Conservation (phyloP, 2,113 vertebrate genomes). For the Microtus richardsoni region DNA sequence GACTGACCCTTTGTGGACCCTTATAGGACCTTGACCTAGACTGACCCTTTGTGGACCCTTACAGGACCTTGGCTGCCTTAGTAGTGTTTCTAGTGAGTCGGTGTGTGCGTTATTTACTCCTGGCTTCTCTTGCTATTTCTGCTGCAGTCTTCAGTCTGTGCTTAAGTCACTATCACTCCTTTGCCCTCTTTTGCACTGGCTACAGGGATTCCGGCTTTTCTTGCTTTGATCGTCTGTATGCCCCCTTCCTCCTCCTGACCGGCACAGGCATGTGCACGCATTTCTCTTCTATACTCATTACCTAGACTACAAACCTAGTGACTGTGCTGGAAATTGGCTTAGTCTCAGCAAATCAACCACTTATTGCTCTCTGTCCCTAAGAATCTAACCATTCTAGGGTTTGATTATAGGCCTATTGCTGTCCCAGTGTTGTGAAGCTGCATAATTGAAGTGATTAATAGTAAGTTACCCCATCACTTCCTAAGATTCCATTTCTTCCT, state of each 20-base stretch:
- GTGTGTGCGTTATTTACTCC: neutral
- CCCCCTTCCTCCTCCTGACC: neutral
- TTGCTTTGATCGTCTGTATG: slow-evolving; percentile 7
- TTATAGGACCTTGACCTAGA: neutral
- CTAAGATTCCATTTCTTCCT: slow-evolving; percentile 10
- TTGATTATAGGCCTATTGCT: neutral
- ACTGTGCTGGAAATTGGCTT: slow-evolving; percentile 2
- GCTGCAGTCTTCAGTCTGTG: neutral
- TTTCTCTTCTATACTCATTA: neutral
- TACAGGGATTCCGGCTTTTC: neutral
- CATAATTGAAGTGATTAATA: slow-evolving; percentile 23
- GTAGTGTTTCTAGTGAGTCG: slow-evolving; percentile 19
- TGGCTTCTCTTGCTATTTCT: slow-evolving; percentile 41
- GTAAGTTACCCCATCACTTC: slow-evolving; percentile 11
- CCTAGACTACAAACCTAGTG: neutral
- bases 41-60: neutral
- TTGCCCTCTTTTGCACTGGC: slow-evolving; percentile 2
- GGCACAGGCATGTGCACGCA: neutral
- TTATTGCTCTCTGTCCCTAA: neutral
- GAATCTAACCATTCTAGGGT: neutral
- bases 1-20: neutral
- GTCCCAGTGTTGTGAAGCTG: neutral
- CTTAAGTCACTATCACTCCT: neutral
- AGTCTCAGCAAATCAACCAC: neutral
- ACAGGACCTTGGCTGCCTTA: neutral